Percentiles rank a stretch among this genome's conserved stretches.
phyloP scores from a whole-genome alignment of 2,113 vertebrate species.

The Otocyon megalotis region DNA sequence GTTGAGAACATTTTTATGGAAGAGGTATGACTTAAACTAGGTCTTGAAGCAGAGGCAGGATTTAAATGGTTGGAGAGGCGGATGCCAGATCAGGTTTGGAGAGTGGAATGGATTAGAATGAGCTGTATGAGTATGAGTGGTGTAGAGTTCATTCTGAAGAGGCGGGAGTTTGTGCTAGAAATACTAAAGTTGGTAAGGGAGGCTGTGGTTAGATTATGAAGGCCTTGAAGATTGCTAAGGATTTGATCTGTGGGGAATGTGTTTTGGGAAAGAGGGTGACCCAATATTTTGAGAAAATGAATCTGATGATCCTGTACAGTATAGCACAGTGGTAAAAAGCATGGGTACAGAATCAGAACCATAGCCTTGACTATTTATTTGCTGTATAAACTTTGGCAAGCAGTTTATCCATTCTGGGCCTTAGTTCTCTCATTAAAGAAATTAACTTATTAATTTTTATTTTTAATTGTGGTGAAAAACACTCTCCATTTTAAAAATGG shows the following conservation, averaged over 20 bases:
- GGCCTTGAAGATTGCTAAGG: not conserved
- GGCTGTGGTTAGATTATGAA: not conserved
- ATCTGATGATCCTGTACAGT: too few relatives aligned
- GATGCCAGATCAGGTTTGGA: not conserved
- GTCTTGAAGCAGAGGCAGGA: not conserved
- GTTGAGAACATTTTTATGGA: not conserved
- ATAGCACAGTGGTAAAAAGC: not conserved
- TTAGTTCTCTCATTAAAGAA: not conserved
- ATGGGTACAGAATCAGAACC: not conserved
- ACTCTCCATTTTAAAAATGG: not conserved
- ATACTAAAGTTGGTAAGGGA: not conserved
- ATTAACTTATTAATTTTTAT: not conserved
- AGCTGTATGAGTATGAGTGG: not conserved
- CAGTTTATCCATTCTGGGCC: not conserved
- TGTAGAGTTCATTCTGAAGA: not conserved
- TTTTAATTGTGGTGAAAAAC: not conserved
- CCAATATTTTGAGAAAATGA: not conserved
- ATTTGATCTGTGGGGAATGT: not conserved
- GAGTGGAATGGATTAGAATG: not conserved
- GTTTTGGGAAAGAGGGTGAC: not conserved
- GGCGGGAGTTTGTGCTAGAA: not conserved
- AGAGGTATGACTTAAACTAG: not conserved
- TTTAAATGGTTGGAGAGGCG: not conserved
- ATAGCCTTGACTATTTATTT: not conserved
- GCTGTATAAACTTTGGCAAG: not conserved